A percentile compares a stretch with the other conserved stretches of the same genome.
These are phyloP conservation scores for Galeopterus variegatus DNA, from an alignment of 2,113 vertebrate species.

Conservation along the genomic window DNA sequence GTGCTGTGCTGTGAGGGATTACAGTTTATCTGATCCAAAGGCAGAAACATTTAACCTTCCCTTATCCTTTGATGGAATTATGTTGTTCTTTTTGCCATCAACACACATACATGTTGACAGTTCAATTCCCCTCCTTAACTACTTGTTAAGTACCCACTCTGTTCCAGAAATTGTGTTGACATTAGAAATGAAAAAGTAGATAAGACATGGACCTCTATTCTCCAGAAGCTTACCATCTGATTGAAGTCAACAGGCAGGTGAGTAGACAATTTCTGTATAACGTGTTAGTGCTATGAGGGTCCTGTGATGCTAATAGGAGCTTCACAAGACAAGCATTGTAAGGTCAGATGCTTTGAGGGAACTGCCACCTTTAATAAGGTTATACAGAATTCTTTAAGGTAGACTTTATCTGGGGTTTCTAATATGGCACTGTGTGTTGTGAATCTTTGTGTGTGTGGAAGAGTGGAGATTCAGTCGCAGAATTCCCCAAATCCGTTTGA, in stretches of 20 bases:
- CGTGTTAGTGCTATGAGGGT: not conserved
- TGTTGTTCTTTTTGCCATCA: not conserved
- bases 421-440: not conserved
- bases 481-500: constrained; percentile 5
- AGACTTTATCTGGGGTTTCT: constrained; percentile 6
- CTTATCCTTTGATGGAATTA: constrained; percentile 26
- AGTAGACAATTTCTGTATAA: not conserved
- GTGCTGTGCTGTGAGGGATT: not conserved
- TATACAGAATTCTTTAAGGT: not conserved
- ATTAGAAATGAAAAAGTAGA: not conserved
- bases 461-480: not conserved
- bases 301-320: not conserved
- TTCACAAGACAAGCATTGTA: not conserved
- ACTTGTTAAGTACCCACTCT: not conserved
- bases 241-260: not conserved
- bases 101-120: not conserved
- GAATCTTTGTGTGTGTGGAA: not conserved
- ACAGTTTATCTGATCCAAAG: not conserved
- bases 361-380: not conserved
- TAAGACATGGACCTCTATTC: not conserved
- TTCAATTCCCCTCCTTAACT: constrained; percentile 5
- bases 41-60: not conserved
- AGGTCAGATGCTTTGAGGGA: not conserved
- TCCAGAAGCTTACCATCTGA: not conserved
- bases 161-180: not conserved